These are phyloP conservation scores for Byasa hedistus DNA, from an alignment of 2,888 invertebrate species.

Conservation along the genomic window DNA sequence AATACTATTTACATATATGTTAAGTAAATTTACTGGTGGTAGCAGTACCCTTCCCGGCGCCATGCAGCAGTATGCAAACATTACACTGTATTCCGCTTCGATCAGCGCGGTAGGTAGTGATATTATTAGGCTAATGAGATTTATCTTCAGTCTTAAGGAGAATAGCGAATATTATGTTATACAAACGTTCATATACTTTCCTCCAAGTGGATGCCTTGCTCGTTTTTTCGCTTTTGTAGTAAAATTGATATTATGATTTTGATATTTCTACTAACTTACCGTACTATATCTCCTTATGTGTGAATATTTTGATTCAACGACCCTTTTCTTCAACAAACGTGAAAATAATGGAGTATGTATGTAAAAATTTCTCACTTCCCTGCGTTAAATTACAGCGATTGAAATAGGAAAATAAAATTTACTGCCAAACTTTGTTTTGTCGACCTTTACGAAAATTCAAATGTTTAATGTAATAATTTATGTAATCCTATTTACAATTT, in stretches of 20 bases:
- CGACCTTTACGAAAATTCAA: background rate
- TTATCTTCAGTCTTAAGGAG: background rate
- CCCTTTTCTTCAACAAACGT: background rate
- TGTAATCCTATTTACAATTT: too few relatives aligned
- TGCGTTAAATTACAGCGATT: conserved; percentile 15
- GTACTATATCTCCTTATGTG: background rate
- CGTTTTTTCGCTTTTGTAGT: background rate
- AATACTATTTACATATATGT: background rate
- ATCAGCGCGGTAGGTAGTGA: background rate
- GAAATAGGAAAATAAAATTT: background rate
- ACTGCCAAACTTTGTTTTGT: background rate
- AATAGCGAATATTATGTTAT: background rate
- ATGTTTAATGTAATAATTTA: background rate
- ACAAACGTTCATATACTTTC: background rate
- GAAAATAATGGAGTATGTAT: conserved; percentile 4
- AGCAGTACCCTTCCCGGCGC: background rate
- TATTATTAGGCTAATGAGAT: background rate
- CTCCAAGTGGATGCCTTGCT: background rate
- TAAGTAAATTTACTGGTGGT: background rate
- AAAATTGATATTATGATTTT: background rate
- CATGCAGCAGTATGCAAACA: background rate
- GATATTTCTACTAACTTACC: background rate
- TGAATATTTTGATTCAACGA: background rate
- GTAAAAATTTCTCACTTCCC: conserved; percentile 24
- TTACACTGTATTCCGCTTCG: background rate